Base-by-base conservation (phyloP, 2,113 vertebrate species). In the Ochotona princeps region DNA sequence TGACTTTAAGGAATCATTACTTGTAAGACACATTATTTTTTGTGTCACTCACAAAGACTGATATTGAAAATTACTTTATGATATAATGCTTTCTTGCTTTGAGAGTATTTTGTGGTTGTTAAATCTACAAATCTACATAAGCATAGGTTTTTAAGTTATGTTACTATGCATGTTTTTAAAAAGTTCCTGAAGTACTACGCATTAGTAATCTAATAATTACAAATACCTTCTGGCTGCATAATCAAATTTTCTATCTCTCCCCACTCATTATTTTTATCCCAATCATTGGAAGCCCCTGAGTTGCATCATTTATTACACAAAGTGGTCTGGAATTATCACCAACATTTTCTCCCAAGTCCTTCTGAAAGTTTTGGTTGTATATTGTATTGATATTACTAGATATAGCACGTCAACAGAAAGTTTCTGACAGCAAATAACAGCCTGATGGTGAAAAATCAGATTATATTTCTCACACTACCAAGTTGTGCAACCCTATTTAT, bases 31-130 rank as follows among this genome's bases (percentile, higher is more conserved):
- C 26, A 47, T 60, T 66, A 69, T 23, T 70, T 90, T 67, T 63
- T 32, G 12, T 32, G 12, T 5, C 17, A 81, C 32, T 61, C 88
- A 84, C 89, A 63, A 7, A 92, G 38, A 10, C 63, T n/a, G 35
- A 35, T 49, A 65, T 7, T 88, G 32, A n/a, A 11, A 47, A 23
- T 25, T 75, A 75, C 28, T 18, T 17, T 87, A 54, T 83, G 28
- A 54, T 61, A 54, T 14, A 67, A 26, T 51, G 66, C 49, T 78
- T 82, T 32, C 17, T 84, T 72, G 54, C 17, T 25, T 63, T 74
- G n/a, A 28, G 69, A 83, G 84, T 75, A 66, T 51, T 85, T 54
- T 57, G 69, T 51, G n/a, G 69, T 87, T 57, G 79, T 90, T 90
- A 78, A 38, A 47, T 2, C 57, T 82, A 23, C 23, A 78, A 38